Percentiles rank a stretch among this genome's conserved stretches.
Evolutionary conservation across 2,113 vertebrate species (phyloP).

Genomic region (Scortum barcoo): DNA sequence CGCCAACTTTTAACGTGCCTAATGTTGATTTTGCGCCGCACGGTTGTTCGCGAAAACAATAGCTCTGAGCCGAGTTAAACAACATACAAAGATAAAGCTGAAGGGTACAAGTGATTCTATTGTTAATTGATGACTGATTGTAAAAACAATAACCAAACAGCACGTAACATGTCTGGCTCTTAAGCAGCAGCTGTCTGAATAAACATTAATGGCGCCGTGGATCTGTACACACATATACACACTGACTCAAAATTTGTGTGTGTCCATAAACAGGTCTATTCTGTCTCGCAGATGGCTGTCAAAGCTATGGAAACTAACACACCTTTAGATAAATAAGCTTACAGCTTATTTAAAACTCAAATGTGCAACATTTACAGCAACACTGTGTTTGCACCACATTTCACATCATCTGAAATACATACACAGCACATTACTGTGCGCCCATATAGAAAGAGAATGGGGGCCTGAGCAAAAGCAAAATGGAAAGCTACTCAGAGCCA

Average conservation of each 20-base stretch:
- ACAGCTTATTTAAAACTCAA: no score
- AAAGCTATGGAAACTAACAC: neutral
- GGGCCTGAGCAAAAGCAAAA: conserved; percentile 29
- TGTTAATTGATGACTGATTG: conserved; percentile 1
- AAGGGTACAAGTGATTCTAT: neutral
- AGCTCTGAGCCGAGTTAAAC: neutral
- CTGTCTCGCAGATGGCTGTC: neutral
- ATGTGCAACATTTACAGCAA: neutral
- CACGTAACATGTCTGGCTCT: neutral
- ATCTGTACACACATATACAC: neutral
- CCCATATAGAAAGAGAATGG: conserved; percentile 28
- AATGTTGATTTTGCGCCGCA: conserved; percentile 14
- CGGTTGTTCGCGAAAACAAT: neutral
- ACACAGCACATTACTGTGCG: neutral
- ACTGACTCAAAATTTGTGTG: neutral
- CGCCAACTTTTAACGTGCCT: neutral
- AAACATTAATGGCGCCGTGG: neutral
- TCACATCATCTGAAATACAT: neutral
- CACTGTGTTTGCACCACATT: neutral
- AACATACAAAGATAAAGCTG: neutral
- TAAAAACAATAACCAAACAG: conserved; percentile 12
- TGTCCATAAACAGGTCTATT: neutral
- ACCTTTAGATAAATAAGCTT: neutral
- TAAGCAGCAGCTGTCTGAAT: conserved; percentile 12
- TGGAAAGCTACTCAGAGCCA: conserved; percentile 19